Evolutionary conservation across 2,797 vertebrate genomes (phyloP).

Genomic region (Coilia nasus): DNA sequence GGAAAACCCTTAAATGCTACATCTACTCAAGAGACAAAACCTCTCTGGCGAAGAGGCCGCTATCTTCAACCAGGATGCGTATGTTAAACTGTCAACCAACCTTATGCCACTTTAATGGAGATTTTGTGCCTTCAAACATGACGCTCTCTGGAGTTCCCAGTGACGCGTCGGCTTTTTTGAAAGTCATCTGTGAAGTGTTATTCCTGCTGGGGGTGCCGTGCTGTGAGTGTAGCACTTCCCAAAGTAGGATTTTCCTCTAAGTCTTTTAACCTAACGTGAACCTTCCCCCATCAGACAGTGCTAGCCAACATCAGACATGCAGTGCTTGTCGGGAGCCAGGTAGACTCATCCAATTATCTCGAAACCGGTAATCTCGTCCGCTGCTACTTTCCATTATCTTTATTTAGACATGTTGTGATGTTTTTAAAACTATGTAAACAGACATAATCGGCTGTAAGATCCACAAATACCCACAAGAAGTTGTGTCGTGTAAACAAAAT

Average conservation of each 20-base stretch:
- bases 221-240: not conserved
- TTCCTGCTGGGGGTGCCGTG: not conserved
- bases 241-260: not conserved
- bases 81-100: not conserved
- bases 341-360: conserved; percentile 23
- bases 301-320: not conserved
- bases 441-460: not conserved
- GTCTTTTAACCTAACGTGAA: not conserved
- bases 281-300: not conserved
- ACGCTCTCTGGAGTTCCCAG: not conserved
- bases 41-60: conserved; percentile 42
- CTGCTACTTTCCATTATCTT: conserved; percentile 33
- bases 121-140: not conserved
- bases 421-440: conserved; percentile 12
- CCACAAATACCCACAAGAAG: not conserved
- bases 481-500: not conserved
- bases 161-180: not conserved
- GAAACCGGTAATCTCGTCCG: conserved; percentile 41
- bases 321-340: not conserved
- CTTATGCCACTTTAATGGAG: not conserved
- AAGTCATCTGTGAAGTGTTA: no score
- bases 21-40: conserved; percentile 35
- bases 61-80: not conserved
- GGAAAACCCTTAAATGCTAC: conserved; percentile 52
- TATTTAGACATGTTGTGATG: not conserved